phyloP scores from a whole-genome alignment of 2,113 vertebrate genomes.

The Astatotilapia flaviijosephi region DNA sequence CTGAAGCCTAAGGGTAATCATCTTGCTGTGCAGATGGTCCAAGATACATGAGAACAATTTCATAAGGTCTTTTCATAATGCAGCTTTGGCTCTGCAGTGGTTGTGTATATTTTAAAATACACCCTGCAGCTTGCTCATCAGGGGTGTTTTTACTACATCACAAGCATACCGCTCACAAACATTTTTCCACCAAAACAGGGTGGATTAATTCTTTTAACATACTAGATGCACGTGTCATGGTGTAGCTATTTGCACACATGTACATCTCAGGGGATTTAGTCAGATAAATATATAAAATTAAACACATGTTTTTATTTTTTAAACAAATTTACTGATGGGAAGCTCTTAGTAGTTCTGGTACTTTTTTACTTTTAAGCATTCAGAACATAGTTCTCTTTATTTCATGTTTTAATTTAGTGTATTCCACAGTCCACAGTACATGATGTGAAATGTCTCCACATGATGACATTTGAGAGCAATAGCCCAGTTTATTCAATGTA shows the following conservation, averaged over 20 bases:
- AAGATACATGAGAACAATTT: conserved; percentile 15
- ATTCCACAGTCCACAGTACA: neutral
- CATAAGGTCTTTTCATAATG: neutral
- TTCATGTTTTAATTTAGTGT: neutral
- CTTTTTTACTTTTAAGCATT: neutral
- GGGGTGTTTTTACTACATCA: neutral
- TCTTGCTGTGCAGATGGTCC: neutral
- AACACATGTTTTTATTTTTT: neutral
- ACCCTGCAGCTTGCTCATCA: conserved; percentile 12
- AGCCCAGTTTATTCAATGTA: neutral
- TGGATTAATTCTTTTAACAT: neutral
- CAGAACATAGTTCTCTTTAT: neutral
- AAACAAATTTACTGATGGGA: neutral
- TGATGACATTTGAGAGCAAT: conserved; percentile 10
- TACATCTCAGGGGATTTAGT: neutral
- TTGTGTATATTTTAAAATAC: conserved; percentile 37
- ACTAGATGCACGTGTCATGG: neutral
- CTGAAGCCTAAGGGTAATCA: neutral
- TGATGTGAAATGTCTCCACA: neutral
- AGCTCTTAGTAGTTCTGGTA: neutral
- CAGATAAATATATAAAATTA: neutral
- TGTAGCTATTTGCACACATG: neutral
- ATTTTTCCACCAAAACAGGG: neutral
- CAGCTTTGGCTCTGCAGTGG: neutral
- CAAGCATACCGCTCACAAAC: neutral